phyloP scores from a whole-genome alignment of 2,113 vertebrate genomes.

The Gnathonemus longibarbis region DNA sequence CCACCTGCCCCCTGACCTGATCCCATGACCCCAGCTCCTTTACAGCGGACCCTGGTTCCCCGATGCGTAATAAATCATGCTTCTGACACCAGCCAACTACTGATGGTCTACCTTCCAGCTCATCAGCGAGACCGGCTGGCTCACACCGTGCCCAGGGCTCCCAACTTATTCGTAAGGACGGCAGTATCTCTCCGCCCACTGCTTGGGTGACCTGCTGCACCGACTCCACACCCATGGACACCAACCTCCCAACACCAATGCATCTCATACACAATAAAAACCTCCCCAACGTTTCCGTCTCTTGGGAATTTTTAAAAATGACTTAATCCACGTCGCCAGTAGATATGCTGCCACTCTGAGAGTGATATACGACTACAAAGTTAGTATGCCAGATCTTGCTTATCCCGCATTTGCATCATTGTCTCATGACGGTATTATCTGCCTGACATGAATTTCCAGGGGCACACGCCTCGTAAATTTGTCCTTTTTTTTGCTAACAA shows the following conservation, averaged over 20 bases:
- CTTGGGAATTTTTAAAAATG: background rate
- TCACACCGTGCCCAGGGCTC: background rate
- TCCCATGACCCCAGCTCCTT: conserved; percentile 37
- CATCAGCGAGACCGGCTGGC: background rate
- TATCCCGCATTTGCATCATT: conserved; percentile 55
- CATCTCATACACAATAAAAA: background rate
- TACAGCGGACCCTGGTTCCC: conserved; percentile 31
- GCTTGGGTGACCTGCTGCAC: background rate
- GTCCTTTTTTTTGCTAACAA: conserved; percentile 45
- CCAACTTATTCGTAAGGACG: background rate
- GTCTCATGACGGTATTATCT: conserved; percentile 58
- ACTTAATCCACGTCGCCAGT: background rate
- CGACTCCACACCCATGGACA: background rate
- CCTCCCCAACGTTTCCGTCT: background rate
- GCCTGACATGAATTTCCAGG: conserved; percentile 63
- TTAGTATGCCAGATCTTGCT: conserved; percentile 15
- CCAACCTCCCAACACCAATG: background rate
- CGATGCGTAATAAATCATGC: conserved; percentile 75
- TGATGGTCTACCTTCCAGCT: conserved; percentile 9
- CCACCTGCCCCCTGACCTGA: conserved; percentile 52
- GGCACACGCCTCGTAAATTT: conserved; percentile 57
- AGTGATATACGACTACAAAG: conserved; percentile 15
- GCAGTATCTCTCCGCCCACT: background rate
- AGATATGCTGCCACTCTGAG: background rate
- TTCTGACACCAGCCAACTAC: conserved; percentile 37